Conservation (phyloP, 1,140 invertebrate species). For the Protaetia brevitarsis region DNA sequence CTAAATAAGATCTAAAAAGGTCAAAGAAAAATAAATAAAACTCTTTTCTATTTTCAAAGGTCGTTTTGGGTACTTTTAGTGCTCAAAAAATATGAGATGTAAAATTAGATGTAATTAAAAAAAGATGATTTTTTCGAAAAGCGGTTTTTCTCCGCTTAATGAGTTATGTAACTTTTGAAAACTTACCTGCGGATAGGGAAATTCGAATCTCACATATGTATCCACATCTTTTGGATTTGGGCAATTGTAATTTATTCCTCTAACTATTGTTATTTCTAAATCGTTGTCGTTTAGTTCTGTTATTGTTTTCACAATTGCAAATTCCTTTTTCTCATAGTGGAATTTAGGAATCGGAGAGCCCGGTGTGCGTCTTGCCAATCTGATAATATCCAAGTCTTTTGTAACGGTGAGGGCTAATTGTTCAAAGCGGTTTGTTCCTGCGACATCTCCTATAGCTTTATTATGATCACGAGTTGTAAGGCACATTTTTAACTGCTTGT, state of each 20-base stretch:
- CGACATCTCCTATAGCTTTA: constrained; percentile 89
- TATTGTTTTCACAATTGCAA: constrained; percentile 89
- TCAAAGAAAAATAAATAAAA: no score
- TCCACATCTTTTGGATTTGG: constrained; percentile 84
- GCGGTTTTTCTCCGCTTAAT: no score
- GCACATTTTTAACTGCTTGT: constrained; percentile 80
- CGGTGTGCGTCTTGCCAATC: constrained; percentile 62
- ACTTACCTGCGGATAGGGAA: constrained; percentile 83
- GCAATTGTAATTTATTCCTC: constrained; percentile 85
- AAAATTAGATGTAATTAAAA: no score
- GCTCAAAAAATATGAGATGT: no score
- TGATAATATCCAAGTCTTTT: constrained; percentile 85
- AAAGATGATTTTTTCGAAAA: no score
- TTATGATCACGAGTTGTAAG: constrained; percentile 84
- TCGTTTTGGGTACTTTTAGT: no score
- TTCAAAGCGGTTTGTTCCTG: constrained; percentile 86
- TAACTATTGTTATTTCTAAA: constrained; percentile 79
- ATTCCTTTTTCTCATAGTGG: constrained; percentile 88
- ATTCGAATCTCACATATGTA: constrained; percentile 91
- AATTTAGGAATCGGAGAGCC: constrained; percentile 77
- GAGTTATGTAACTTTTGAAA: no score
- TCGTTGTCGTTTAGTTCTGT: constrained; percentile 91
- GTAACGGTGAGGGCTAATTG: constrained; percentile 78
- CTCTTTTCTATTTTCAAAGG: no score
- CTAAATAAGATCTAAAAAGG: no score